phyloP scores from a whole-genome alignment of 2,113 vertebrate genomes.

The Bucco capensis region DNA sequence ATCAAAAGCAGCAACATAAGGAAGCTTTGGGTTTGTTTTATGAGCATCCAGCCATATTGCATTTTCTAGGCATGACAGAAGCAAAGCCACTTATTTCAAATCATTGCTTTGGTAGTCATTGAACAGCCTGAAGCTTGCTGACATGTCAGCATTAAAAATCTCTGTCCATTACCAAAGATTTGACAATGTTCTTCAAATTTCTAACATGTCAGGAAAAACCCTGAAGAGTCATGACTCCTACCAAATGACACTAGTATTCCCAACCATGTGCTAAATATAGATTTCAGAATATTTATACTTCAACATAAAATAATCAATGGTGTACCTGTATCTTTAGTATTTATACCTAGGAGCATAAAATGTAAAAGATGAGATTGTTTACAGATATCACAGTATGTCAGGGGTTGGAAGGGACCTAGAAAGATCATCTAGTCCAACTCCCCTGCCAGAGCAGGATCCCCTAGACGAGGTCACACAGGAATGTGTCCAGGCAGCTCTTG shows the following conservation, averaged over 20 bases:
- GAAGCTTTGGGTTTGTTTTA: constrained; percentile 47
- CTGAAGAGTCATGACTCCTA: background rate
- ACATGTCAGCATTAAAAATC: background rate
- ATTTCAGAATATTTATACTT: background rate
- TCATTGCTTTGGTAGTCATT: constrained; percentile 17
- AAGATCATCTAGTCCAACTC: too few relatives aligned
- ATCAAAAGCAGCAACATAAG: constrained; percentile 52
- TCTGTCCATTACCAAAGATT: constrained; percentile 19
- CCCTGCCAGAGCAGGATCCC: too few relatives aligned
- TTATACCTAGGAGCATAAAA: background rate
- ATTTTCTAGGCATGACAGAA: constrained; percentile 44
- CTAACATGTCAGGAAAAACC: background rate
- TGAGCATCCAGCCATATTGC: constrained; percentile 59
- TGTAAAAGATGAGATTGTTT: background rate
- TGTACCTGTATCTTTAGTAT: background rate
- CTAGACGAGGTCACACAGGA: too few relatives aligned
- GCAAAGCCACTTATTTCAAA: constrained; percentile 58
- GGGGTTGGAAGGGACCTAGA: too few relatives aligned
- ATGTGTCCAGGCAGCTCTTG: too few relatives aligned
- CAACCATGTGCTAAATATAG: background rate
- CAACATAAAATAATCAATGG: background rate
- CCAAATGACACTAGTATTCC: background rate
- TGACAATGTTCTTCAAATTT: background rate
- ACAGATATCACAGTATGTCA: background rate
- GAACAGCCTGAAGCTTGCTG: constrained; percentile 25